phyloP scores from a whole-genome alignment of 2,113 vertebrate genomes.

The Cynocephalus volans region DNA sequence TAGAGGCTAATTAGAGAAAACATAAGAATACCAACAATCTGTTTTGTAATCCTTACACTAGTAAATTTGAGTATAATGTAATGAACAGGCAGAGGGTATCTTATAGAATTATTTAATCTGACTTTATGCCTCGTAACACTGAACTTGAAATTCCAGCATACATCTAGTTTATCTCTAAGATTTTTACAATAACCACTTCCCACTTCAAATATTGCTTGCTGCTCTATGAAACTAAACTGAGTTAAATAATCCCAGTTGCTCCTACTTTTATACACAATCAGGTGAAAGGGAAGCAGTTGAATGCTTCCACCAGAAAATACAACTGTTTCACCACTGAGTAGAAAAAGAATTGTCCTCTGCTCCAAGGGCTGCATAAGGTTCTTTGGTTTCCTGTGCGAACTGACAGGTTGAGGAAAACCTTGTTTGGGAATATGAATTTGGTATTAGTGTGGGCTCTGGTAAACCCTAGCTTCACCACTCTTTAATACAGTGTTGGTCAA shows the following conservation, averaged over 20 bases:
- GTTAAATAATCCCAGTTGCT: neutral
- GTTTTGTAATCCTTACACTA: neutral
- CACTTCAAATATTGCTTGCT: neutral
- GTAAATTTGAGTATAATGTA: neutral
- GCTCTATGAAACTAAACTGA: neutral
- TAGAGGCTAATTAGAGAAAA: neutral
- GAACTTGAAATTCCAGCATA: neutral
- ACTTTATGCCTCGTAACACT: neutral
- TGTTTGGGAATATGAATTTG: neutral
- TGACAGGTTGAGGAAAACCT: no score
- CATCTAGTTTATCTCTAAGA: neutral
- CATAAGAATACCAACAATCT: neutral
- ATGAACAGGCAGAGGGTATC: neutral
- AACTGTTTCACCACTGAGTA: neutral
- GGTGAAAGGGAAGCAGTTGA: neutral
- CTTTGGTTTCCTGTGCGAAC: neutral
- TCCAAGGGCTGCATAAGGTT: neutral
- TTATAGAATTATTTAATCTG: neutral
- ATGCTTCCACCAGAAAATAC: neutral
- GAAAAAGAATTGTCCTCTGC: neutral
- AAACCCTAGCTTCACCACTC: neutral
- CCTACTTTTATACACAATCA: accelerated
- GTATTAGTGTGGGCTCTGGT: neutral
- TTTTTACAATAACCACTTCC: neutral
- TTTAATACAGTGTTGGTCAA: neutral